Conservation (phyloP, 2,888 invertebrate species). For the Epistrophella euchroma region DNA sequence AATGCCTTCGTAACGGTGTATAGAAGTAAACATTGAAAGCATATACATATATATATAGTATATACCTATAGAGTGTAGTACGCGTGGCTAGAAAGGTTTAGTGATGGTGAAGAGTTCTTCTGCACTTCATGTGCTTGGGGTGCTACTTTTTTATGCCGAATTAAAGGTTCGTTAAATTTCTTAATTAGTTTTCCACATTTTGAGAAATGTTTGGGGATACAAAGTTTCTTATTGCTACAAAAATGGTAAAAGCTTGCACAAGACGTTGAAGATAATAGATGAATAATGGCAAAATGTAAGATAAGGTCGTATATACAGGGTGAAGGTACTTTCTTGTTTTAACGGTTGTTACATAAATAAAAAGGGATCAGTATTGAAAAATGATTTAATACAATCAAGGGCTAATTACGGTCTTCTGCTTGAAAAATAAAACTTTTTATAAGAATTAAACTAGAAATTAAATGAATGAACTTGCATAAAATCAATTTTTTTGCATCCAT, state of each 20-base stretch:
- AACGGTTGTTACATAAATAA: too few species aligned
- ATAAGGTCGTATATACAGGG: neutral
- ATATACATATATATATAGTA: too few species aligned
- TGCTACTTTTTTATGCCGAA: constrained; percentile 66
- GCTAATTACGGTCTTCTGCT: too few species aligned
- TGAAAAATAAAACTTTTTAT: too few species aligned
- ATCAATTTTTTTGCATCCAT: too few species aligned
- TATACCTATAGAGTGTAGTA: neutral
- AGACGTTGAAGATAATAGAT: constrained; percentile 24
- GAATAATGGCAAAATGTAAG: constrained; percentile 28
- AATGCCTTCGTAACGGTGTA: constrained; percentile 6
- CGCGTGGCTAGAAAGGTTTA: too few species aligned
- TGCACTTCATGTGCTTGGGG: constrained; percentile 64
- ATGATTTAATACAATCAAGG: too few species aligned
- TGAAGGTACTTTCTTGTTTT: too few species aligned
- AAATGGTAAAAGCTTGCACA: constrained; percentile 12
- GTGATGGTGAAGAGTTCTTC: constrained; percentile 39
- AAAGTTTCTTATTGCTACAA: constrained; percentile 62
- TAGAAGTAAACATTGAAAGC: neutral
- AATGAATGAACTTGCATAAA: too few species aligned
- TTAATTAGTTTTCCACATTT: constrained; percentile 74
- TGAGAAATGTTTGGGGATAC: constrained; percentile 65
- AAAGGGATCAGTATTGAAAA: too few species aligned
- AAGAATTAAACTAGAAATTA: too few species aligned
- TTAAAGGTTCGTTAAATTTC: constrained; percentile 76